Percentiles rank a stretch among this genome's conserved stretches.
Evolutionary conservation across 2,797 vertebrate species (phyloP).

Genomic region (Muscicapa comitata): DNA sequence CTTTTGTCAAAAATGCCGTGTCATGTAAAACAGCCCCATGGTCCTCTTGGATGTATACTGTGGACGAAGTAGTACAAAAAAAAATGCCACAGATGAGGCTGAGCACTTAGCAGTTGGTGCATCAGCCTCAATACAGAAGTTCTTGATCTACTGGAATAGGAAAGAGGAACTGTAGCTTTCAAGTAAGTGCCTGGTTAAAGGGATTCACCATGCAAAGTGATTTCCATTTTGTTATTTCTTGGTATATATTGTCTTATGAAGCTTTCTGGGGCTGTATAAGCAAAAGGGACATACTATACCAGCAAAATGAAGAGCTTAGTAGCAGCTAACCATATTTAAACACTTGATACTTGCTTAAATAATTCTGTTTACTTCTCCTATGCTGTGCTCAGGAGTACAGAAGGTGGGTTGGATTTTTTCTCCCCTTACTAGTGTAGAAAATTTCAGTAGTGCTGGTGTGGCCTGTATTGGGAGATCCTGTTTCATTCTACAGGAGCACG

Average conservation of each 20-base stretch:
- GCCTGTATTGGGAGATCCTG: rapidly evolving
- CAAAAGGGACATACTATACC: background rate
- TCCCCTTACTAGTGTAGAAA: rapidly evolving
- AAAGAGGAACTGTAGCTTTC: background rate
- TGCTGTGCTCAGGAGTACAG: background rate
- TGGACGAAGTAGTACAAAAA: background rate
- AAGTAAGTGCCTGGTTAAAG: background rate
- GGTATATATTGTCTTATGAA: background rate
- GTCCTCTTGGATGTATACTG: background rate
- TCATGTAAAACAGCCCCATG: rapidly evolving
- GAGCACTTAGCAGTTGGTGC: background rate
- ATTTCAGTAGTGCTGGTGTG: background rate
- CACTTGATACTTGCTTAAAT: background rate
- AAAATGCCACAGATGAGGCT: background rate
- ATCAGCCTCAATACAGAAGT: background rate
- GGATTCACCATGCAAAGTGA: background rate
- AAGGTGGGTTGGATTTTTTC: background rate
- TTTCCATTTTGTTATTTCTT: background rate
- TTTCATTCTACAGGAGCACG: background rate
- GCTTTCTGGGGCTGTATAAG: background rate
- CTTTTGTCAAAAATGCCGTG: background rate
- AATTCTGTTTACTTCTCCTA: background rate
- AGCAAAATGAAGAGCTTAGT: background rate
- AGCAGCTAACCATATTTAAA: background rate
- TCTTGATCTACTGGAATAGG: background rate